phyloP scores from a whole-genome alignment of 2,888 invertebrate species.

The Acrocyrtus sp. region DNA sequence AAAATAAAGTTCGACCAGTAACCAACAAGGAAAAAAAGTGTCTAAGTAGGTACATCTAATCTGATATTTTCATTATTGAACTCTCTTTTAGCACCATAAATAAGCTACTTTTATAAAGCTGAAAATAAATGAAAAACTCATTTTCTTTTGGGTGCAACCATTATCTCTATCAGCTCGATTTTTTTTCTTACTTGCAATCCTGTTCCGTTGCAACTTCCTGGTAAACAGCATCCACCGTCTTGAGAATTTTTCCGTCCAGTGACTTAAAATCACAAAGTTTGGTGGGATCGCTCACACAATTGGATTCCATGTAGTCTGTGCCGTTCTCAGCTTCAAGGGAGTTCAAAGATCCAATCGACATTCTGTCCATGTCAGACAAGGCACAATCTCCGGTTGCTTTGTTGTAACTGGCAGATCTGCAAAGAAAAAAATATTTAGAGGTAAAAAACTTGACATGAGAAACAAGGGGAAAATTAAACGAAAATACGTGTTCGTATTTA shows the following conservation, averaged over 20 bases:
- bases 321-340: slow-evolving; percentile 75
- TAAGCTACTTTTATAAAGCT: background rate
- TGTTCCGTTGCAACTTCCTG: slow-evolving; percentile 64
- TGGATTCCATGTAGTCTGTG: slow-evolving; percentile 88
- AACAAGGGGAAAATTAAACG: slow-evolving; percentile 37
- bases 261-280: slow-evolving; percentile 93
- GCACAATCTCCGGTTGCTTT: slow-evolving; percentile 87
- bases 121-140: background rate
- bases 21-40: too few relatives aligned
- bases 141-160: background rate
- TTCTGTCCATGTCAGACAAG: slow-evolving; percentile 90
- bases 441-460: slow-evolving; percentile 30
- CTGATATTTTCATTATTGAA: too few relatives aligned
- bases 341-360: slow-evolving; percentile 83
- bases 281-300: slow-evolving; percentile 93
- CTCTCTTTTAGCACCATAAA: too few relatives aligned
- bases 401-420: slow-evolving; percentile 91
- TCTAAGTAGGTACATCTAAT: too few relatives aligned
- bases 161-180: too few relatives aligned
- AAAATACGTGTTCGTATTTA: slow-evolving; percentile 26
- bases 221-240: slow-evolving; percentile 91
- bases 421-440: slow-evolving; percentile 43
- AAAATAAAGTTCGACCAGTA: too few relatives aligned
- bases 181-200: slow-evolving; percentile 64
- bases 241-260: slow-evolving; percentile 80